Percentiles rank a stretch among this genome's conserved stretches.
Conservation (phyloP, 2,113 vertebrate species). For the Elachura formosa region DNA sequence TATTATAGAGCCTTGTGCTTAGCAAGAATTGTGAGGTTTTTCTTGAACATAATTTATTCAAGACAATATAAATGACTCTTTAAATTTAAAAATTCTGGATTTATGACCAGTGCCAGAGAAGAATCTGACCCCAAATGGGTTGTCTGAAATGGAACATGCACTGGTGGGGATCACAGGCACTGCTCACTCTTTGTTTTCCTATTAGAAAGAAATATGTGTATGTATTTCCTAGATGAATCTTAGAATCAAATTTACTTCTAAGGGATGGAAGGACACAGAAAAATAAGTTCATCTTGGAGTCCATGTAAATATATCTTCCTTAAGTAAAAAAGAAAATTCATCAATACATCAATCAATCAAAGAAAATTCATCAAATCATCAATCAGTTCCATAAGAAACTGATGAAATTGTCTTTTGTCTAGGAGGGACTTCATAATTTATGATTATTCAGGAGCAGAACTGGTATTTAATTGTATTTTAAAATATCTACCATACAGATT, state of each 20-base stretch:
- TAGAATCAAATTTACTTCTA: background rate
- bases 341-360: no score
- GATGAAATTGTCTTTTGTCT: background rate
- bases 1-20: background rate
- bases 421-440: background rate
- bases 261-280: background rate
- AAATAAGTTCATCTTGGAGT: background rate
- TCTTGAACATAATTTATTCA: background rate
- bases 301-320: background rate
- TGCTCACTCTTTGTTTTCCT: background rate
- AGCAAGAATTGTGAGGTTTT: background rate
- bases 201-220: background rate
- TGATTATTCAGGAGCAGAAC: background rate
- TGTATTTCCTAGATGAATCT: background rate
- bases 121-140: background rate
- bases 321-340: background rate
- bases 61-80: background rate
- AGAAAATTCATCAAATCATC: background rate
- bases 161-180: background rate
- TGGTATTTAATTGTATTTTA: background rate
- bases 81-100: slow-evolving; percentile 20
- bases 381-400: background rate
- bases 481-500: background rate
- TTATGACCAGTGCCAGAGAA: background rate
- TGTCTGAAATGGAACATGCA: background rate